Conservation (phyloP, 2,113 vertebrate genomes). For the Menura novaehollandiae region DNA sequence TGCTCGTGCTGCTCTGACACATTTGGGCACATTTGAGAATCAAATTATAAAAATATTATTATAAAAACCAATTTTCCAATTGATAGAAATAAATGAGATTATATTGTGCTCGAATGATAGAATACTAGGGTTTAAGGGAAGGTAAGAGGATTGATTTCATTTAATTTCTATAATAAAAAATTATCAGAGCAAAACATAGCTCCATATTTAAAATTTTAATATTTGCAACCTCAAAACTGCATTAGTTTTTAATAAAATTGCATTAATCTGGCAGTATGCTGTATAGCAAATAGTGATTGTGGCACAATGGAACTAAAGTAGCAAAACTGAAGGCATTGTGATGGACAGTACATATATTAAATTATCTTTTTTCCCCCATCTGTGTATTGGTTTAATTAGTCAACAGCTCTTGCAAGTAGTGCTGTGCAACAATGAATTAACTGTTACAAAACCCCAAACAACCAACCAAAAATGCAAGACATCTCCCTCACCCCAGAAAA, state of each 20-base stretch:
- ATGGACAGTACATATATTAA: not conserved
- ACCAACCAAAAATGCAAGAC: not conserved
- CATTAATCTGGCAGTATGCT: not conserved
- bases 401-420: not conserved
- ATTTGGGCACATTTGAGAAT: not conserved
- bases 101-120: not conserved
- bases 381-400: not conserved
- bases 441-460: not conserved
- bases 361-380: not conserved
- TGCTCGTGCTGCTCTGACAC: accelerated
- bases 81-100: not conserved
- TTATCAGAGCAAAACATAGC: not conserved
- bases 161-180: not conserved
- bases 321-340: not conserved
- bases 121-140: not conserved
- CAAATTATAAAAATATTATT: not conserved
- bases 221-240: not conserved
- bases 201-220: not conserved
- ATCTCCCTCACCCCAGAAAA: no score
- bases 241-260: not conserved
- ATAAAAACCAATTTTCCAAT: not conserved
- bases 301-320: not conserved
- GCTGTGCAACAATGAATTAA: not conserved
- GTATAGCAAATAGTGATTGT: not conserved
- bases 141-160: not conserved